phyloP scores from a whole-genome alignment of 2,888 invertebrate genomes.

The Drosophila robusta region DNA sequence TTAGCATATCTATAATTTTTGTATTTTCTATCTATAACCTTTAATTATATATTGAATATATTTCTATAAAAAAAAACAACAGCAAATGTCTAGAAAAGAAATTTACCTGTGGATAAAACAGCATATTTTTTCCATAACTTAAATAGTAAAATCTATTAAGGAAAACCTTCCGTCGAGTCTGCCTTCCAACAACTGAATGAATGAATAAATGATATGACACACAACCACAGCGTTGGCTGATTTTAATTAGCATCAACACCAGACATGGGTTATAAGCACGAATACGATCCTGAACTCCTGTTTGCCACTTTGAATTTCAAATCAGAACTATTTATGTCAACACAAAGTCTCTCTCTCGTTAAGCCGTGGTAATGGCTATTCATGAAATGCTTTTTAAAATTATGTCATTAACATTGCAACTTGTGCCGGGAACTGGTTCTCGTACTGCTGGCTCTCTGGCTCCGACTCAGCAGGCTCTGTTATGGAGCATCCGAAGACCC shows the following conservation, averaged over 20 bases:
- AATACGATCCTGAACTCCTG: conserved; percentile 6
- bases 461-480: conserved; percentile 2
- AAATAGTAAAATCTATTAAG: too few relatives aligned
- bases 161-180: too few relatives aligned
- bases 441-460: conserved; percentile 1
- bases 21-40: too few relatives aligned
- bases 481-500: conserved; percentile 16
- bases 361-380: conserved; percentile 52
- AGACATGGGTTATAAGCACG: neutral
- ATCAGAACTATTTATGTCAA: conserved; percentile 31
- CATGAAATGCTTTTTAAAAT: conserved; percentile 72
- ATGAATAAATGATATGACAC: conserved; percentile 28
- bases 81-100: too few relatives aligned
- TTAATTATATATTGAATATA: too few relatives aligned
- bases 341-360: conserved; percentile 1
- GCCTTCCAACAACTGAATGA: conserved; percentile 7
- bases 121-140: too few relatives aligned
- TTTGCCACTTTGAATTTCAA: conserved; percentile 42
- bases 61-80: too few relatives aligned
- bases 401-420: conserved; percentile 78
- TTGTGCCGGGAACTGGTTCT: conserved; percentile 52
- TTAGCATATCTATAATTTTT: too few relatives aligned
- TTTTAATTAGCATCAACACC: conserved; percentile 31
- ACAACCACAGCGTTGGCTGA: neutral
- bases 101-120: too few relatives aligned